Conservation (phyloP, 2,797 vertebrate genomes). For the Bradypodion pumilum region DNA sequence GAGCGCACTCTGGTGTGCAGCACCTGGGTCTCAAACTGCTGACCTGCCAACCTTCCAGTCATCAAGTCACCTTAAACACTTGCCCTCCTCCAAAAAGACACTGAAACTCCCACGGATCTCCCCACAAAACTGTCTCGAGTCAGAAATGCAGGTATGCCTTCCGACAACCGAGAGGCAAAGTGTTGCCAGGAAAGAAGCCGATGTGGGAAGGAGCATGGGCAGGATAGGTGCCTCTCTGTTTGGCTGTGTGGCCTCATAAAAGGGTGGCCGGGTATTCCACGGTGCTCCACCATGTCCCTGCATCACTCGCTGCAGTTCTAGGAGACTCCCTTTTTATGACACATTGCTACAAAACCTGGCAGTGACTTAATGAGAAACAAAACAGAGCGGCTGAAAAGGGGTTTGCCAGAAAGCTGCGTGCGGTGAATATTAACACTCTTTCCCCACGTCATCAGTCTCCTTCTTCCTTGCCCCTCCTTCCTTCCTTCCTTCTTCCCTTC, state of each 20-base stretch:
- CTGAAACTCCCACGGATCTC: background rate
- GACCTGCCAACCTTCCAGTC: no score
- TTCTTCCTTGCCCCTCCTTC: slow-evolving; percentile 52
- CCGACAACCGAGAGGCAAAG: background rate
- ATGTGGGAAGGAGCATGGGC: slow-evolving; percentile 14
- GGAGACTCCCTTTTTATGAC: slow-evolving; percentile 60
- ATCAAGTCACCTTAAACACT: no score
- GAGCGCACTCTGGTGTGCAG: no score
- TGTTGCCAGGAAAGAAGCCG: background rate
- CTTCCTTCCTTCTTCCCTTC: slow-evolving; percentile 44
- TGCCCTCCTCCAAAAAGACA: background rate
- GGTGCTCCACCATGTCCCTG: slow-evolving; percentile 1
- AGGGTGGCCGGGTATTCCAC: slow-evolving; percentile 35
- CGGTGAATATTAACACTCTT: slow-evolving; percentile 69
- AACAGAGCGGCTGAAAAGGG: slow-evolving; percentile 54
- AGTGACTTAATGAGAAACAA: slow-evolving; percentile 61
- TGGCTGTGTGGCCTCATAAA: background rate
- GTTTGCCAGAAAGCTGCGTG: slow-evolving; percentile 66
- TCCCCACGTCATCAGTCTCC: slow-evolving; percentile 65
- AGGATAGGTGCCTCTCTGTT: slow-evolving; percentile 26
- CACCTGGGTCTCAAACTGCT: no score
- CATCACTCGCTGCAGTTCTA: background rate
- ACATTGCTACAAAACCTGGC: slow-evolving; percentile 64
- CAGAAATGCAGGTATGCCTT: background rate
- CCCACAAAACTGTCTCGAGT: background rate